Base-by-base conservation (phyloP, 2,113 vertebrate species). In the Myotis yumanensis region DNA sequence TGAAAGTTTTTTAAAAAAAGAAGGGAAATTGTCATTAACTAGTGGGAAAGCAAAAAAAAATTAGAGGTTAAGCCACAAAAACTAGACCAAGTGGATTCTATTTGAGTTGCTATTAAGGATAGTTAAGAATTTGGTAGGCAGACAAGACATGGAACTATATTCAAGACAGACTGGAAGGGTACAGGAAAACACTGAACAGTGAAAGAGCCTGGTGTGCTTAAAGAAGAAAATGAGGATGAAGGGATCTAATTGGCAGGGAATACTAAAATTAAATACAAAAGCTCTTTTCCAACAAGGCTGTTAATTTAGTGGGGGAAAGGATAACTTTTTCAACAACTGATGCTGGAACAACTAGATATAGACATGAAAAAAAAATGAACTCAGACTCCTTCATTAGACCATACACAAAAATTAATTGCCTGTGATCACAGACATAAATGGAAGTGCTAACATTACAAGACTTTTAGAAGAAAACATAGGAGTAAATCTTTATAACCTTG, bases 41-140 rank as follows among this genome's bases (percentile, higher is more conserved):
- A 75, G 35, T 62, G 46, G 54, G 86, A 92, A 80, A 92, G 25
- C 52, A 79, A 93, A 87, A 90, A 90, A 12, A 54, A 73, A 83
- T 91, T 32, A 17, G 54, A 6, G 46, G 16, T 94, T 83, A 84
- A 76, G 51, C 3, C 57, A 90, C 32, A 84, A 62, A 43, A n/a
- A 80, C 66, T 40, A 90, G 40, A 68, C 46, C 59, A 57, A 71
- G 22, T 40, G 30, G 18, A 79, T 57, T 71, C 10, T 28, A n/a
- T 68, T 22, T 54, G n/a, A 89, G 28, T 57, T 48, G 12, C 14
- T 66, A 18, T 52, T 75, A 40, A 72, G 91, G 54, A 71, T 16
- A 88, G 35, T 25, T 25, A 57, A 28, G 43, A 30, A 16, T 73
- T 83, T 90, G 43, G 72, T 35, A 40, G 40, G 64, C 57, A 86